These are phyloP conservation scores for Trogon melanurus DNA, from an alignment of 2,113 vertebrate genomes.

Conservation along the genomic window DNA sequence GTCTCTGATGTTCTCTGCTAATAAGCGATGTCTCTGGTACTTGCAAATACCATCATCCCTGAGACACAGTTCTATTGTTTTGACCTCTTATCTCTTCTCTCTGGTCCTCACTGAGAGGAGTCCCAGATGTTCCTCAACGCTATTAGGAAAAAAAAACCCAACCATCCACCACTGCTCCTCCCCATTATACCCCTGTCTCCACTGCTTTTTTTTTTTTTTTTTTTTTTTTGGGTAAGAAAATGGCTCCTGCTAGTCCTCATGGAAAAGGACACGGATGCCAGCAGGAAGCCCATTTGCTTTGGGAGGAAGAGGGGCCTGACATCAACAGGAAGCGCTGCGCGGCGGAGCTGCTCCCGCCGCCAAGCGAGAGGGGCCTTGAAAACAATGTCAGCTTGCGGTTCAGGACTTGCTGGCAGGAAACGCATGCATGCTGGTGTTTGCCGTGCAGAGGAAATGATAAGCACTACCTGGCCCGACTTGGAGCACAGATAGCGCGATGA, in stretches of 20 bases:
- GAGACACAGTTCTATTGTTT: constrained; percentile 8
- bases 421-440: constrained; percentile 60
- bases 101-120: neutral
- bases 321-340: constrained; percentile 83
- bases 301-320: constrained; percentile 78
- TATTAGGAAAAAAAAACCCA: neutral
- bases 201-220: too few relatives aligned
- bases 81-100: constrained; percentile 23
- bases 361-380: constrained; percentile 61
- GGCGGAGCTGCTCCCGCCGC: constrained; percentile 60
- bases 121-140: neutral
- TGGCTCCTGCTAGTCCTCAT: constrained; percentile 25
- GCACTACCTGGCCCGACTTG: constrained; percentile 74
- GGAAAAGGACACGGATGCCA: constrained; percentile 72
- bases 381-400: constrained; percentile 77
- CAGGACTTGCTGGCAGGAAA: constrained; percentile 74
- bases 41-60: neutral
- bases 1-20: constrained; percentile 57
- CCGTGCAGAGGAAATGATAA: constrained; percentile 75
- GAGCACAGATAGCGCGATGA: constrained; percentile 17
- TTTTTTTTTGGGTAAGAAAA: neutral
- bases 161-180: neutral
- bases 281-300: constrained; percentile 78
- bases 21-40: constrained; percentile 32
- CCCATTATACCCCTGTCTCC: neutral